Evolutionary conservation across 2,888 invertebrate genomes (phyloP), one percentile per base, ranked within the genome.

Genomic region (Vannuccia rotundouncinata): DNA sequence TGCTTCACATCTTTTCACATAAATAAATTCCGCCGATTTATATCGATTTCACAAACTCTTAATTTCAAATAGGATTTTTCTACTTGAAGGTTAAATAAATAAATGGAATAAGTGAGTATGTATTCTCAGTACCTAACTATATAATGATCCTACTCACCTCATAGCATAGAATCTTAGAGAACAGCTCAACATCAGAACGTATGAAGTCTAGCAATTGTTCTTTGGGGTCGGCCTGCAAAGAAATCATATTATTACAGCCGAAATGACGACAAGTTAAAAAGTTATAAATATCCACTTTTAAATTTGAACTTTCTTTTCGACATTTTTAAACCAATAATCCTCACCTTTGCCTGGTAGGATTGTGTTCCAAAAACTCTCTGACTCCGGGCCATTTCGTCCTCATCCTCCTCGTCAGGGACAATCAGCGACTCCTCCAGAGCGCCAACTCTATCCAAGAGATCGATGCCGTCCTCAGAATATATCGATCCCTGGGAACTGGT

Each of bases 91-190:
- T n/a, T n/a, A n/a, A n/a, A n/a, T n/a, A n/a, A n/a, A n/a, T n/a
- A n/a, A n/a, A n/a, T n/a, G n/a, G n/a, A n/a, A n/a, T n/a, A n/a
- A n/a, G n/a, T n/a, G n/a, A n/a, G n/a, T n/a, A n/a, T n/a, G n/a
- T n/a, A n/a, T n/a, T 17, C 31, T 59, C n/a, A 59, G 25, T 78
- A 74, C 31, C 13, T 22, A 78, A 1, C 1, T 0, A 79, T 1
- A 59, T 31, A 81, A 45, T n/a, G 59, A 31, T 13, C 66, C 77
- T 59, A 74, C 82, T 83, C 82, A 86, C 90, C 84, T 90, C 89
- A 83, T 90, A 90, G 45, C 84, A 84, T 13, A 91, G 84, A 79
- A 90, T 85, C 83, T 88, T 88, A n/a, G 84, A 85, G 82, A 90
- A 85, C 1, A 90, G 83, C 25, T 88, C 87, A 80, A 85, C 84